Base-by-base conservation (phyloP, 2,113 vertebrate species). In the Gymnocephalus cernua region DNA sequence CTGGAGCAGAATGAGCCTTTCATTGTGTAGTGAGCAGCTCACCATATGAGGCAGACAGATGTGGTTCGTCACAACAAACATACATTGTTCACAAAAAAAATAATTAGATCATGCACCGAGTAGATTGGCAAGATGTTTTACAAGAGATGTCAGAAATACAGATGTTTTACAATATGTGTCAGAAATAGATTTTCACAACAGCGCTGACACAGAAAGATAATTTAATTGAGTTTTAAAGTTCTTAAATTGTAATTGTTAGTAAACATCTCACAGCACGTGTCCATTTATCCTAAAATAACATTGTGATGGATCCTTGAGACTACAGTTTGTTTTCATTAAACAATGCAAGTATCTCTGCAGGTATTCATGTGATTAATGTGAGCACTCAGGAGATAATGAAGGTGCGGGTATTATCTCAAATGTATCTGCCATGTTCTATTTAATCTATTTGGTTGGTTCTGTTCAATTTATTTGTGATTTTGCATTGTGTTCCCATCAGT, bases 381-480 rank as follows among this genome's bases (percentile, higher is more conserved):
- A 51, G 7, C 47, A 53, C n/a, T 57, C 67, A 62, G 65, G 53
- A 63, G 41, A 77, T 74, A 85, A 82, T 61, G 57, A 77, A 80
- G 38, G 25, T 41, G 27, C 14, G 7, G 45, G 25, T 44, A 53
- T 9, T 64, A 67, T 61, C 56, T 73, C 61, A 75, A 82, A 47
- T 84, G 67, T 58, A 83, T 77, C 59, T 63, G 56, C 56, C 57
- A 51, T 6, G 3, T 86, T 77, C 47, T 41, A 14, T 82, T 79
- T 62, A 56, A 82, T 87, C 77, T 80, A 76, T 84, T 86, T 56
- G 59, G 6, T 74, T 76, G 27, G 38, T 69, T 86, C 38, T 74
- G 48, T 87, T 90, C 56, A 74, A 77, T 77, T 85, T 80, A 27
- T 85, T 78, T 68, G 63, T 57, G 41, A 76, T 87, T 79, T 77